Base-by-base conservation (phyloP, 2,888 invertebrate species). In the Lagria hirta region DNA sequence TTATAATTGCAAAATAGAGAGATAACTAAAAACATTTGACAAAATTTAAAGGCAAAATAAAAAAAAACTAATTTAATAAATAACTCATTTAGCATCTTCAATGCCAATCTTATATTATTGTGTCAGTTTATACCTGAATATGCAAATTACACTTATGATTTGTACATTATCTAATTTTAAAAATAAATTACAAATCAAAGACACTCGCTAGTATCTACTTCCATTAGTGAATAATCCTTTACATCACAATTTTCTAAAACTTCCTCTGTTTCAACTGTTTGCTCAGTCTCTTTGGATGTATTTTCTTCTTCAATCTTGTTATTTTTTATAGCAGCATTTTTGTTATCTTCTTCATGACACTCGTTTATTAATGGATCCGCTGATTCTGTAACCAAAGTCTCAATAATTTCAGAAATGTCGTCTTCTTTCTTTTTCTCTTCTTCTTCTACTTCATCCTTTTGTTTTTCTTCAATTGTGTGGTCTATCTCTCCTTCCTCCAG, bases 151-250 rank as follows among this genome's bases (percentile, higher is more conserved):
- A 34, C 34, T 13, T 45, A 45, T n/a, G n/a, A n/a, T 34, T 20
- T 45, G 34, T 33, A 45, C 32, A 40, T 40, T 40, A 40, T 32
- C 32, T 26, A 38, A 38, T 21, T 30, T 38, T 44, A 23, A 23
- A 12, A 29, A 35, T 24, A 41, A 45, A 45, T 45, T 28, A 40
- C 40, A 38, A 45, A 45, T 45, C 45, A 45, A 45, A 45, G 28
- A 45, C 45, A 33, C 15, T 45, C 45, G 16, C 21, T 23, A 36
- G 36, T 15, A 41, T 45, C 37, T n/a, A 34, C 35, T n/a, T 42
- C 15, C 26, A 41, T 36, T 29, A 41, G 24, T 28, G 35, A 30
- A 17, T 15, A 26, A 2, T 40, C 33, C 13, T 14, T 12, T 14
- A 17, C 28, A 23, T 7, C 7, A 14, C 13, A 11, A 16, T 22